Base-by-base conservation (phyloP, 2,113 vertebrate genomes). In the Podiceps cristatus region DNA sequence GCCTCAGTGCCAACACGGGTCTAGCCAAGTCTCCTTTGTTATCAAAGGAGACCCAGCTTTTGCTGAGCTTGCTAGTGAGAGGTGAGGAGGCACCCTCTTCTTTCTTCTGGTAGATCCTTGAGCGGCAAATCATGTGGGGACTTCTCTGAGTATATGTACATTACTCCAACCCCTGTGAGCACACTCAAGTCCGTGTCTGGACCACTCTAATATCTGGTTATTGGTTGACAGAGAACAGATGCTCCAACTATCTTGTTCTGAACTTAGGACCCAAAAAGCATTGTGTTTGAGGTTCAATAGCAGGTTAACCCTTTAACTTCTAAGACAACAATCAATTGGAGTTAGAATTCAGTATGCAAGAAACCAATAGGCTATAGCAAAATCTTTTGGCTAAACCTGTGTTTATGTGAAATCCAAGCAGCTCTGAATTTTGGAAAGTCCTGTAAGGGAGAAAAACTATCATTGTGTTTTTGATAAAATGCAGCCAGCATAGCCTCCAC, bases 131-230 rank as follows among this genome's bases (percentile, higher is more conserved):
- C 13, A 27, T 1, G 1, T 56, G 31, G 7, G 9, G 47, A 29
- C 9, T 71, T 88, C 17, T 84, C 16, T 80, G 59, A 4, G 4
- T 75, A 8, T 12, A 13, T 10, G 3, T 37, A 20, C 0, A 0
- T 84, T 59, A 9, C 22, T 92, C 25, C 29, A 67, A 31, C 40
- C 23, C 33, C 14, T 25, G n/a, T 73, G 42, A 50, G n/a, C 64
- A 50, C 0, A 0, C 25, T 66, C 13, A 37, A 88, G 64, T 50
- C 69, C 19, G 3, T 42, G 29, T 75, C 18, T 56, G 33, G 33
- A 79, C 53, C 10, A 9, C 18, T 5, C 9, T 59, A 40, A 25
- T 74, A 35, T 47, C 37, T 80, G 16, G 19, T 63, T 86, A 16
- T 35, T 52, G 28, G 7, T 2, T 86, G 75, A 42, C 13, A 83